These are phyloP conservation scores for Myrmecophaga tridactyla DNA, from an alignment of 2,113 vertebrate species.

Conservation along the genomic window DNA sequence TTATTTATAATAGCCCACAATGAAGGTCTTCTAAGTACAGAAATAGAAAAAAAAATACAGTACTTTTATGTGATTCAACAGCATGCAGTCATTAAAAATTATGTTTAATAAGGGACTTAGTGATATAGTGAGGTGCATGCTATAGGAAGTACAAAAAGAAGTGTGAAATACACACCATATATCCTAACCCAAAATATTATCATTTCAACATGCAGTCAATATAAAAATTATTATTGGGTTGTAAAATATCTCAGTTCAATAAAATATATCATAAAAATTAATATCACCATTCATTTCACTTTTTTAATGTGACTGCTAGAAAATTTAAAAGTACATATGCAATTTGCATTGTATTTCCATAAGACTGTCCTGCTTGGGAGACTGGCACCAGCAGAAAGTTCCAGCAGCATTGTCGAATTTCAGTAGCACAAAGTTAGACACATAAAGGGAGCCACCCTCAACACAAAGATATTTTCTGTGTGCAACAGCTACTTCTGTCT, in stretches of 20 bases:
- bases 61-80: not conserved
- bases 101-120: not conserved
- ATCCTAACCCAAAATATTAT: too few species aligned
- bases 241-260: not conserved
- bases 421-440: not conserved
- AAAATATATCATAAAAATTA: not conserved
- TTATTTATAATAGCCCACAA: not conserved
- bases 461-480: not conserved
- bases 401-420: fast-evolving
- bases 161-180: not conserved
- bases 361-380: not conserved
- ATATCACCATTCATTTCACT: not conserved
- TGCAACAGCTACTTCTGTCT: not conserved
- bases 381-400: not conserved
- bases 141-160: not conserved
- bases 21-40: not conserved
- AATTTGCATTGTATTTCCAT: not conserved
- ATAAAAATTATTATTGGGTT: too few species aligned
- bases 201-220: too few species aligned
- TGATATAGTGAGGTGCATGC: not conserved
- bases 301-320: not conserved
- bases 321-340: not conserved
- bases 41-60: not conserved
- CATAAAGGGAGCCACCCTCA: not conserved
- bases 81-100: not conserved